Base-by-base conservation (phyloP, 1,140 invertebrate genomes). In the Adoxophyes honmai region DNA sequence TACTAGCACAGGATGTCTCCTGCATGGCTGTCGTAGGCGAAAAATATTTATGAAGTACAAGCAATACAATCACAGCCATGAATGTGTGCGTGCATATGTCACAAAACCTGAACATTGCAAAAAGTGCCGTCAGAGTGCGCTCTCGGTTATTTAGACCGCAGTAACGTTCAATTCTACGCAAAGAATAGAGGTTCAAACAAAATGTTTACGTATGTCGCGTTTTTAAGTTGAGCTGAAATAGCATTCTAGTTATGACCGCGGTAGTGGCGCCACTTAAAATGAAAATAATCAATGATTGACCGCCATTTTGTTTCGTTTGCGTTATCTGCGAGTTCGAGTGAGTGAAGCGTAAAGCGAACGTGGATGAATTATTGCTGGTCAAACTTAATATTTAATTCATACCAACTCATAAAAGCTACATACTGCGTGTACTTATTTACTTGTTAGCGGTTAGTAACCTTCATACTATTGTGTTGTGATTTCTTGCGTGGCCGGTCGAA, bases 21-120 rank as follows among this genome's bases (percentile, higher is more conserved):
- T 88, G 89, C 91, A 91, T 91, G 85, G 85, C 86, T 90, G 81
- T 90, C 87, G 86, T 90, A 84, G 78, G 80, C 78, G 79, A 89
- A 89, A 88, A 87, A 88, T 87, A 81, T 87, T 85, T 79, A 86
- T 82, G 78, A 89, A 48, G 42, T 48, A 48, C 42, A 48, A 81
- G 81, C 78, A 86, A 76, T 79, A 73, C 68, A 77, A 68, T 75
- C 66, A 71, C 66, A 76, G 66, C 68, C 62, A 72, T 73, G 61
- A 60, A 73, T 70, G 71, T 73, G 74, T 76, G 68, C 64, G 71
- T 74, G 59, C 63, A 68, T 62, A 66, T 68, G 61, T 69, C 59
- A 66, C 64, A 70, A 73, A 64, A 69, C 57, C 55, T 62, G 59
- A 48, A 48, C 42, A 39, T 54, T 16, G 11, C 14, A 35, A 57